These are phyloP conservation scores for Microtus richardsoni DNA, from an alignment of 2,113 vertebrate genomes.

Conservation along the genomic window DNA sequence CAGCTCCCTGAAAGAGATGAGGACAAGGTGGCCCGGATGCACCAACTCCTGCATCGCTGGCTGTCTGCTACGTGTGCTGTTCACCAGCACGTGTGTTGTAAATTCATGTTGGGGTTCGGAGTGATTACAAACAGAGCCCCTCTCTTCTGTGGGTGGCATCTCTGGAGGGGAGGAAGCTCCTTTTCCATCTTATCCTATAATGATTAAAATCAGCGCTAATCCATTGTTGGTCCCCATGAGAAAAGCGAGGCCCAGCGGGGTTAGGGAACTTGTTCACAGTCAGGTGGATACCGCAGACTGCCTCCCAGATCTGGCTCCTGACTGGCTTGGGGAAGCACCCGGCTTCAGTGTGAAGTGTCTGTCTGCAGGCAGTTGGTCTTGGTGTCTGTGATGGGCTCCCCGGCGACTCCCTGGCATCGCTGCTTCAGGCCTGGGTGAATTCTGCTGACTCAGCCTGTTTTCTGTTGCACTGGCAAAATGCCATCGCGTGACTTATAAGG, in stretches of 20 bases:
- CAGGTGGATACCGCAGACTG: background rate
- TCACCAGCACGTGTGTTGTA: fast-evolving
- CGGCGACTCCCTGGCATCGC: background rate
- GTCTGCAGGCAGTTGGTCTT: background rate
- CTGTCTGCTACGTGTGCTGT: background rate
- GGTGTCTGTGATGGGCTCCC: fast-evolving
- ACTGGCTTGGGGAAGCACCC: fast-evolving
- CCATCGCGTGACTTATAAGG: background rate
- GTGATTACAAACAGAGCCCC: background rate
- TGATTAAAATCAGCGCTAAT: background rate
- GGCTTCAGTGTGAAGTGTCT: fast-evolving
- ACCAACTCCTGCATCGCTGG: background rate
- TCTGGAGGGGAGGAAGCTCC: background rate
- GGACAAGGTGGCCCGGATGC: no score
- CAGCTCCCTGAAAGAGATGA: background rate
- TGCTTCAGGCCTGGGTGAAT: background rate
- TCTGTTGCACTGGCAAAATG: background rate
- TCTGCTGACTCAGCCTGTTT: background rate
- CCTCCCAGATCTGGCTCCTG: background rate
- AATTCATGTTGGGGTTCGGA: background rate
- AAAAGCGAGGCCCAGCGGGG: background rate
- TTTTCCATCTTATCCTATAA: no score
- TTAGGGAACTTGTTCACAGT: background rate
- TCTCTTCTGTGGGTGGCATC: background rate
- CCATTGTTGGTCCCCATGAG: background rate